Base-by-base conservation (phyloP, 2,113 vertebrate genomes). In the Cinclus mexicanus region DNA sequence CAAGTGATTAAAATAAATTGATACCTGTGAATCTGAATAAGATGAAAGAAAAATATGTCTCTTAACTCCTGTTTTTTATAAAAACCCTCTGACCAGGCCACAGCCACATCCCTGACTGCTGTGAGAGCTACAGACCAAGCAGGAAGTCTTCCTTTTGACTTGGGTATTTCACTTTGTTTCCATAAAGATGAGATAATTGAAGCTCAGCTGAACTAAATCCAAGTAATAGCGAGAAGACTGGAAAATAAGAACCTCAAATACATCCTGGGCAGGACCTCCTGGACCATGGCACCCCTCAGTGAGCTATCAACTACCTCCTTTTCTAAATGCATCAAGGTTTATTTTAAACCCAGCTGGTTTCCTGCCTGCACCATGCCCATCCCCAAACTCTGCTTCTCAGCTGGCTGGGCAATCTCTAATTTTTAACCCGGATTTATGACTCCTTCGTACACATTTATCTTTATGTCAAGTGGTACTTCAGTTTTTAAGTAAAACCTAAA, bases 1-100 rank as follows among this genome's bases (percentile, higher is more conserved):
- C 37, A 74, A 87, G 77, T 33, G 80, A 95, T 78, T 68, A 78
- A 81, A 93, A 95, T 71, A 80, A 91, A 91, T n/a, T 15, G 5
- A 68, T 89, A 84, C 35, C 56, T 71, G 57, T 37, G 86, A 70
- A 83, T 63, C 33, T 81, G 83, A 75, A 14, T 75, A 56, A 84
- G 74, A 83, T 77, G 47, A 90, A 92, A 85, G 78, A 53, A 87
- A 83, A 76, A 44, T 7, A 46, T 0, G 4, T 35, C 46, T 46
- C 47, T 53, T n/a, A 91, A 67, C 37, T 86, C 61, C 21, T 3
- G 16, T 46, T 12, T 69, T 55, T 92, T 67, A 55, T 37, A 79
- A 78, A 72, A 87, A 68, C 1, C 25, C 59, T 52, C 71, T 56
- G 16, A 17, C 33, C 26, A 55, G 47, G 55, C 52, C 49, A 63